Percentiles rank a stretch among this genome's conserved stretches.
Evolutionary conservation across 2,797 vertebrate species (phyloP).

Genomic region (Chelmon rostratus): DNA sequence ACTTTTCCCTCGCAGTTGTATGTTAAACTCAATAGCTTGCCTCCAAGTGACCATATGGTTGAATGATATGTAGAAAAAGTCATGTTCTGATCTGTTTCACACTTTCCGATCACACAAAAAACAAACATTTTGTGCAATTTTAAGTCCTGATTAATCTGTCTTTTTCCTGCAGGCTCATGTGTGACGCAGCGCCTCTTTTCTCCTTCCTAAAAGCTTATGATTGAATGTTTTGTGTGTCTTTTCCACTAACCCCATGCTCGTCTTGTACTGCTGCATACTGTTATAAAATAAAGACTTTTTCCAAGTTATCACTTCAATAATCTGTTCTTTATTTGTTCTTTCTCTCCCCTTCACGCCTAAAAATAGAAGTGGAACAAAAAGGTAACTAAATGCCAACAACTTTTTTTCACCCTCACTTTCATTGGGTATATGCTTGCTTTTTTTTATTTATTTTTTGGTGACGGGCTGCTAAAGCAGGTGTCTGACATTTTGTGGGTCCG

Average conservation of each 20-base stretch:
- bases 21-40: background rate
- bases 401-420: slow-evolving; percentile 67
- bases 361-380: slow-evolving; percentile 99
- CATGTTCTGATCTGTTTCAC: slow-evolving; percentile 1
- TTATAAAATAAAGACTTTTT: slow-evolving; percentile 47
- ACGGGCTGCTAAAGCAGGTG: slow-evolving; percentile 47
- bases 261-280: slow-evolving; percentile 58
- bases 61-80: slow-evolving; percentile 6
- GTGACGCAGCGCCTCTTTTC: background rate
- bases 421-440: slow-evolving; percentile 42
- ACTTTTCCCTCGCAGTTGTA: background rate
- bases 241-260: slow-evolving; percentile 64
- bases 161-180: slow-evolving; percentile 67
- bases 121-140: slow-evolving; percentile 20
- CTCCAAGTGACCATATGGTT: slow-evolving; percentile 3
- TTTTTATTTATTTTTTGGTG: slow-evolving; percentile 51
- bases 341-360: slow-evolving; percentile 87
- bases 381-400: slow-evolving; percentile 97
- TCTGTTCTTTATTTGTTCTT: slow-evolving; percentile 77
- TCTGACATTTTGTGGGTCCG: slow-evolving; percentile 16
- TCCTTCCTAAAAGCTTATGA: slow-evolving; percentile 32
- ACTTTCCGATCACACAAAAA: slow-evolving; percentile 3
- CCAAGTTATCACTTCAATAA: slow-evolving; percentile 75
- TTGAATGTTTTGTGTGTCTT: slow-evolving; percentile 54
- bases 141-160: slow-evolving; percentile 49